phyloP scores from a whole-genome alignment of 2,113 vertebrate species.

The Cranoglanis bouderius region DNA sequence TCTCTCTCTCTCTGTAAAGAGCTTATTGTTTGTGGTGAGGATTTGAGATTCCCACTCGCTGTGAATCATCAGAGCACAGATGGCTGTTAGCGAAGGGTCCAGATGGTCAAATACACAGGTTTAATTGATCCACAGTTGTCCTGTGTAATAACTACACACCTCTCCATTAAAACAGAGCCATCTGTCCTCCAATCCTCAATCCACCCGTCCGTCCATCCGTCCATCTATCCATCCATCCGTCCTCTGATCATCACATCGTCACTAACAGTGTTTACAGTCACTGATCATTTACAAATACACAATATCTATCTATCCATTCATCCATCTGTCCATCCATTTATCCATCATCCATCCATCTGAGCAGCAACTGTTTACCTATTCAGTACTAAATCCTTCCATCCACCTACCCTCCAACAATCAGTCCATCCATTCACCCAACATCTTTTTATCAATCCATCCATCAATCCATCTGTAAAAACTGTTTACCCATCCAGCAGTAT shows the following conservation, averaged over 20 bases:
- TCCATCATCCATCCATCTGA: neutral
- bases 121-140: slow-evolving; percentile 16
- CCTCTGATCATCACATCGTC: neutral
- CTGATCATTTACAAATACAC: neutral
- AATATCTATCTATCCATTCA: neutral
- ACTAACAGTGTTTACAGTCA: neutral
- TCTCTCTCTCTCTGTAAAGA: neutral
- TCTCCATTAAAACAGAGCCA: slow-evolving; percentile 29
- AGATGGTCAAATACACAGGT: slow-evolving; percentile 42
- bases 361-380: neutral
- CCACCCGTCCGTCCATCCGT: neutral
- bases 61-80: slow-evolving; percentile 43
- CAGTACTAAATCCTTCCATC: neutral
- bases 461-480: neutral
- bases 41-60: slow-evolving; percentile 11
- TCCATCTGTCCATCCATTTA: neutral
- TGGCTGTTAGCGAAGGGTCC: slow-evolving; percentile 7
- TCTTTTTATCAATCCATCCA: neutral
- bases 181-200: neutral
- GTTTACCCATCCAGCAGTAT: neutral
- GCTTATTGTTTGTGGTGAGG: slow-evolving; percentile 25
- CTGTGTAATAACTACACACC: slow-evolving; percentile 23
- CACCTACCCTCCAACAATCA: neutral
- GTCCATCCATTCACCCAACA: neutral
- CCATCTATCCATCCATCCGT: neutral